A percentile compares a stretch with the other conserved stretches of the same genome.
Conservation (phyloP, 2,888 invertebrate species). For the Xylota sylvarum region DNA sequence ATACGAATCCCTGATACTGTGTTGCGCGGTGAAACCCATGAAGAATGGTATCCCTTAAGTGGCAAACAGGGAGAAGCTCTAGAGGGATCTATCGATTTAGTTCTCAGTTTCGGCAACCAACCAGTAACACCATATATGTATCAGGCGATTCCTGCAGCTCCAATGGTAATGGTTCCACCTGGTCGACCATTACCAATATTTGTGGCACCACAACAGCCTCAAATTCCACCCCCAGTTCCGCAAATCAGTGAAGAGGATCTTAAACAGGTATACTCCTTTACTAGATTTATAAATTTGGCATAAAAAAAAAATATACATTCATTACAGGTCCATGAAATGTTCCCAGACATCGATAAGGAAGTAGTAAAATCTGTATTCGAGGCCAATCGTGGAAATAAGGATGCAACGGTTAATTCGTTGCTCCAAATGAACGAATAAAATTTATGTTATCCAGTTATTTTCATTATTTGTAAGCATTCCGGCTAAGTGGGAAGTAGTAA, state of each 20-base stretch:
- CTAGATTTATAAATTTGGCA: too few species aligned
- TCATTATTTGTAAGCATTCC: conserved; percentile 59
- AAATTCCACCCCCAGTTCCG: conserved; percentile 79
- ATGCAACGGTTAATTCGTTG: conserved; percentile 94
- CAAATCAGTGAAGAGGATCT: conserved; percentile 87
- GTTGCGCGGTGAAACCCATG: conserved; percentile 94
- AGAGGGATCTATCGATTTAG: conserved; percentile 97
- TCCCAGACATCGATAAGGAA: conserved; percentile 97
- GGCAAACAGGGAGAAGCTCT: conserved; percentile 98
- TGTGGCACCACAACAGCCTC: conserved; percentile 82
- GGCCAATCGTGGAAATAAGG: conserved; percentile 95
- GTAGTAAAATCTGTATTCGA: conserved; percentile 96
- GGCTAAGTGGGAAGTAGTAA: conserved; percentile 37
- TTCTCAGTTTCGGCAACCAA: conserved; percentile 89
- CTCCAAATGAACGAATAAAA: conserved; percentile 91
- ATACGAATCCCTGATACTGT: conserved; percentile 94
- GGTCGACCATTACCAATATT: conserved; percentile 82
- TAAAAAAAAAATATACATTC: background rate
- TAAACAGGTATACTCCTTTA: conserved; percentile 86
- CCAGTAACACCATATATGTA: conserved; percentile 85
- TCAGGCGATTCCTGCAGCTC: conserved; percentile 86
- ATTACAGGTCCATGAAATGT: conserved; percentile 95
- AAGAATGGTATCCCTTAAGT: conserved; percentile 97
- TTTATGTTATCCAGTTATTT: background rate
- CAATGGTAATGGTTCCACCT: conserved; percentile 89